phyloP scores from a whole-genome alignment of 2,113 vertebrate species.

The Peromyscus californicus region DNA sequence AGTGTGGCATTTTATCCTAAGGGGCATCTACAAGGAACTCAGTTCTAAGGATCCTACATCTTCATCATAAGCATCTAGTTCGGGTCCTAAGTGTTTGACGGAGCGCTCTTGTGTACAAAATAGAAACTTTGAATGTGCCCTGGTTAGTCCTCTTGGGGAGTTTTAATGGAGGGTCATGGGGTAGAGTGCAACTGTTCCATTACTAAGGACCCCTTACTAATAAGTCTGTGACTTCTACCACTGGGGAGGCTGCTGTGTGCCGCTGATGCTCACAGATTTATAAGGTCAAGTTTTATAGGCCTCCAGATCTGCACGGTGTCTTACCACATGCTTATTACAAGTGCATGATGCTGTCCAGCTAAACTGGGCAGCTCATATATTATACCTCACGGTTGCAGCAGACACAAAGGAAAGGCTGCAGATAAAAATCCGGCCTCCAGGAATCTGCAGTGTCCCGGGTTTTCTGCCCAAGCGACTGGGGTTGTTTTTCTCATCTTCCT shows the following conservation, averaged over 20 bases:
- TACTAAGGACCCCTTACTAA: constrained; percentile 90
- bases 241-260: constrained; percentile 91
- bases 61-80: constrained; percentile 47
- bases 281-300: constrained; percentile 92
- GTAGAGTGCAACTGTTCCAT: constrained; percentile 73
- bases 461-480: constrained; percentile 57
- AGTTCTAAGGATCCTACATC: constrained; percentile 56
- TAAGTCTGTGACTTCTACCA: constrained; percentile 86
- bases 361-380: constrained; percentile 88
- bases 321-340: constrained; percentile 92
- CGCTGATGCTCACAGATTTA: constrained; percentile 93
- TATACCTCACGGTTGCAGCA: constrained; percentile 80
- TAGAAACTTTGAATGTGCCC: constrained; percentile 81
- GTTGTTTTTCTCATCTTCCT: constrained; percentile 25
- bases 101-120: constrained; percentile 76
- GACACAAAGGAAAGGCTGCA: constrained; percentile 67
- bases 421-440: constrained; percentile 82
- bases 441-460: neutral
- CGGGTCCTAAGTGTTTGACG: constrained; percentile 62
- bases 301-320: constrained; percentile 88
- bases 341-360: constrained; percentile 89
- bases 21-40: constrained; percentile 22
- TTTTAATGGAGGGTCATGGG: constrained; percentile 48
- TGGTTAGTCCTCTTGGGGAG: constrained; percentile 84
- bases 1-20: neutral